Conservation (phyloP, 2,888 invertebrate species). For the Ptilodon capucinus region DNA sequence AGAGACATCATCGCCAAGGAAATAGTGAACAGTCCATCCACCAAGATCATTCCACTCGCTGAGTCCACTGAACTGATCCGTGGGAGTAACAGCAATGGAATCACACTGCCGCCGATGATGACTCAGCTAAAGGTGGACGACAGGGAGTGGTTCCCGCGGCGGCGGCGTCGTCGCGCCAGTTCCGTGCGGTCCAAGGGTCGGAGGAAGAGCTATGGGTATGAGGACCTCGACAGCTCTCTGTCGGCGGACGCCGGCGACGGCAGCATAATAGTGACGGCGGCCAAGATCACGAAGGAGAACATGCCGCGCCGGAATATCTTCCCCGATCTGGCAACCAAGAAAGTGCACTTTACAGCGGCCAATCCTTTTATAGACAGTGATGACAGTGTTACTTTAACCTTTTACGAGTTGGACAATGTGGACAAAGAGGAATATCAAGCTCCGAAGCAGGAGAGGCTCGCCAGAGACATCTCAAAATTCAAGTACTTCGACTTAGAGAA, state of each 20-base stretch:
- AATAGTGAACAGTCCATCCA: constrained; percentile 64
- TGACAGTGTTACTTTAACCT: constrained; percentile 75
- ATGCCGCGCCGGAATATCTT: constrained; percentile 74
- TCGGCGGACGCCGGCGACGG: constrained; percentile 82
- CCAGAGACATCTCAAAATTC: constrained; percentile 68
- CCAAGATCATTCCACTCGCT: constrained; percentile 51
- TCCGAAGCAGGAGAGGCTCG: constrained; percentile 35
- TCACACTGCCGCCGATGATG: constrained; percentile 68
- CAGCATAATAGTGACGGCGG: constrained; percentile 79
- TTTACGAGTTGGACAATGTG: constrained; percentile 69
- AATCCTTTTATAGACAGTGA: constrained; percentile 78
- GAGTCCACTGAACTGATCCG: constrained; percentile 34
- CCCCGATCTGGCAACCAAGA: constrained; percentile 62
- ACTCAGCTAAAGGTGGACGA: constrained; percentile 38
- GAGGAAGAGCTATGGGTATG: constrained; percentile 69
- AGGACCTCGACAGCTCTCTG: constrained; percentile 82
- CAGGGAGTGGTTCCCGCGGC: constrained; percentile 45
- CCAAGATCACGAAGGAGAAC: constrained; percentile 71
- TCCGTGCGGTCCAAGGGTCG: constrained; percentile 52
- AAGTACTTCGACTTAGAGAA: constrained; percentile 72
- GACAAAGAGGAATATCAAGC: constrained; percentile 51
- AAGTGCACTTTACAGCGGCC: constrained; percentile 71
- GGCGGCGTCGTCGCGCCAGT: constrained; percentile 51
- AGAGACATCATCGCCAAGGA: constrained; percentile 70
- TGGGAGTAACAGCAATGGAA: constrained; percentile 57